phyloP scores from a whole-genome alignment of 2,113 vertebrate genomes.

The human (Homo sapiens) region DNA sequence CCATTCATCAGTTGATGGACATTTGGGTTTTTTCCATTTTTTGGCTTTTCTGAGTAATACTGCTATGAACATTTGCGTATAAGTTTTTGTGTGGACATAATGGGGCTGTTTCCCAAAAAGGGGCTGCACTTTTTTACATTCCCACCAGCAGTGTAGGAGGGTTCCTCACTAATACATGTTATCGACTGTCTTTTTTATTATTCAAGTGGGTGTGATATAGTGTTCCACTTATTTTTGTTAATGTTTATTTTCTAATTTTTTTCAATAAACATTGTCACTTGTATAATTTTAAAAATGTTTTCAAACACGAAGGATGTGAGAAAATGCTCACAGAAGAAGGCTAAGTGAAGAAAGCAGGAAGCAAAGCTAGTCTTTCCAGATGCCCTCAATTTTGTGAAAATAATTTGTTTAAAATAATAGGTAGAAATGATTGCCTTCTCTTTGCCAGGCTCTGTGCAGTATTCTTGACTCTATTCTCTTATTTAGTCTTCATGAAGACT shows the following conservation, averaged over 20 bases:
- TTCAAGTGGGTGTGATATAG: not conserved
- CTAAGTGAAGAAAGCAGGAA: not conserved
- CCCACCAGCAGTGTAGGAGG: not conserved
- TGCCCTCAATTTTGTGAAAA: not conserved
- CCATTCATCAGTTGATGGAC: not conserved
- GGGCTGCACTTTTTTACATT: not conserved
- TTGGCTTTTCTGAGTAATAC: not conserved
- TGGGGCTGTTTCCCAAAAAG: not conserved
- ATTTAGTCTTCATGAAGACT: too few relatives aligned
- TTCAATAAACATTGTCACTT: not conserved
- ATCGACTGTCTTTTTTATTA: not conserved
- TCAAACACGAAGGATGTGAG: not conserved
- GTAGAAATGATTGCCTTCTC: not conserved
- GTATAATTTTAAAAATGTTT: not conserved
- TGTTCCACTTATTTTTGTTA: not conserved
- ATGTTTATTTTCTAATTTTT: conserved; percentile 14
- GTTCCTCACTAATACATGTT: not conserved
- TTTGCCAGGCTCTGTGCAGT: not conserved
- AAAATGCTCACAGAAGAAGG: not conserved
- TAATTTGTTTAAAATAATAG: not conserved
- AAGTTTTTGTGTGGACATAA: not conserved
- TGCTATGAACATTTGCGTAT: not conserved
- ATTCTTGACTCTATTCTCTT: not conserved
- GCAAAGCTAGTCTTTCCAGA: not conserved
- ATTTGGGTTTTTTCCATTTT: not conserved